A percentile compares a stretch with the other conserved stretches of the same genome.
phyloP scores from a whole-genome alignment of 2,797 vertebrate species.

The Clarias fuscus region DNA sequence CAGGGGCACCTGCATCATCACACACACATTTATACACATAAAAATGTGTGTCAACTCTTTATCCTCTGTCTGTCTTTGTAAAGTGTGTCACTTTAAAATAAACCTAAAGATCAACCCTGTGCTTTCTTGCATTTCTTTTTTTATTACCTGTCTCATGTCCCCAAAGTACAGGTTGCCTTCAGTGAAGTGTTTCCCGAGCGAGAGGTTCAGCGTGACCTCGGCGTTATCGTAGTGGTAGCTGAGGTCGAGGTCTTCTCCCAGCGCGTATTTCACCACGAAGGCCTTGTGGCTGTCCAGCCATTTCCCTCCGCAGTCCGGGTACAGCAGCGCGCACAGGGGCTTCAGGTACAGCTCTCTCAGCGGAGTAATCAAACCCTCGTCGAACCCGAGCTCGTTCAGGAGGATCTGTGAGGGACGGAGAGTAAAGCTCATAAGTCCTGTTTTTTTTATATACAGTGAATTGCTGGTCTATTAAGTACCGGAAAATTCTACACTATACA shows the following conservation, averaged over 20 bases:
- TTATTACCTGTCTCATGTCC: slow-evolving; percentile 85
- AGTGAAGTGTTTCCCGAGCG: slow-evolving; percentile 86
- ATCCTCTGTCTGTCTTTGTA: neutral
- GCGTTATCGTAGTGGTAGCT: slow-evolving; percentile 94
- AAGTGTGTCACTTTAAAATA: slow-evolving; percentile 26
- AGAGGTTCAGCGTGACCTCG: slow-evolving; percentile 91
- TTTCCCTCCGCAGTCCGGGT: slow-evolving; percentile 82
- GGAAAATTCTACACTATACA: neutral
- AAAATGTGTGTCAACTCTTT: neutral
- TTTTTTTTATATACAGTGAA: neutral
- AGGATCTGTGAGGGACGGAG: slow-evolving; percentile 76
- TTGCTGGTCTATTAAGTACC: neutral
- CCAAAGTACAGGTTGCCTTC: slow-evolving; percentile 93
- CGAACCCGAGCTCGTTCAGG: slow-evolving; percentile 89
- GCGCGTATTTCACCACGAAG: slow-evolving; percentile 90
- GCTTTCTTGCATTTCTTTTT: neutral
- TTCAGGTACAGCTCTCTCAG: slow-evolving; percentile 84
- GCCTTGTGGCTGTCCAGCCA: slow-evolving; percentile 90
- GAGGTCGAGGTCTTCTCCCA: slow-evolving; percentile 84
- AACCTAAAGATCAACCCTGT: slow-evolving; percentile 7
- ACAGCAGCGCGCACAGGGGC: slow-evolving; percentile 83
- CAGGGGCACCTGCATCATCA: slow-evolving; percentile 75
- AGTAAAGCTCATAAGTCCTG: neutral
- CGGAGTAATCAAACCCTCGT: slow-evolving; percentile 81
- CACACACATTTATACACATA: slow-evolving; percentile 4